phyloP scores from a whole-genome alignment of 2,113 vertebrate genomes.

The Silurus asotus region DNA sequence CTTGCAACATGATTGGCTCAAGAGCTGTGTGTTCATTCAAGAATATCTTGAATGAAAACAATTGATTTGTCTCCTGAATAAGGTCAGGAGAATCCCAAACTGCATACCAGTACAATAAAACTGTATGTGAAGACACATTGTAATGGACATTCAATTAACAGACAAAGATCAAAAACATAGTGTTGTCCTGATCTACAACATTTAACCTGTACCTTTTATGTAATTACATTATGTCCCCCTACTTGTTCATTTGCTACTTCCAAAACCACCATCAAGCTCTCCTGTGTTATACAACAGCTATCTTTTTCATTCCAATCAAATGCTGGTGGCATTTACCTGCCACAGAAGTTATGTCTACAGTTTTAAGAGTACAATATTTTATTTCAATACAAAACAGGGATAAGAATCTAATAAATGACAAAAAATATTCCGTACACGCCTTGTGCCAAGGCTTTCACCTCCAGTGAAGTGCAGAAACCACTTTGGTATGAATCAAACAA shows the following conservation, averaged over 20 bases:
- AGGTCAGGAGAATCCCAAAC: neutral
- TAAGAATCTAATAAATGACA: neutral
- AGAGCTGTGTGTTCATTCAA: neutral
- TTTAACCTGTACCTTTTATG: neutral
- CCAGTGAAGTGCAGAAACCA: neutral
- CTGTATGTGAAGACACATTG: neutral
- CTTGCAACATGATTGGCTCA: neutral
- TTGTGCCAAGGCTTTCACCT: neutral
- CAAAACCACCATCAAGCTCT: neutral
- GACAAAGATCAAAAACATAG: neutral
- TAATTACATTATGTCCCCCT: neutral
- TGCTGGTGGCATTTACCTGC: too few relatives aligned
- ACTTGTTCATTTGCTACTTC: neutral
- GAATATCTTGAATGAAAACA: neutral
- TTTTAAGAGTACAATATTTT: neutral
- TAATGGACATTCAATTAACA: too few relatives aligned
- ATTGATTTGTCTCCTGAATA: too few relatives aligned
- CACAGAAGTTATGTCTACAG: too few relatives aligned
- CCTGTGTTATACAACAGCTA: neutral
- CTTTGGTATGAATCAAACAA: slow-evolving; percentile 2
- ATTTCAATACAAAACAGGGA: neutral
- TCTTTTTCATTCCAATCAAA: too few relatives aligned
- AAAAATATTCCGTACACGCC: neutral
- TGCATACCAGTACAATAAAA: too few relatives aligned
- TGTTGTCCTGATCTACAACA: neutral